phyloP scores from a whole-genome alignment of 2,888 invertebrate genomes.

The Teleiodes luculella region DNA sequence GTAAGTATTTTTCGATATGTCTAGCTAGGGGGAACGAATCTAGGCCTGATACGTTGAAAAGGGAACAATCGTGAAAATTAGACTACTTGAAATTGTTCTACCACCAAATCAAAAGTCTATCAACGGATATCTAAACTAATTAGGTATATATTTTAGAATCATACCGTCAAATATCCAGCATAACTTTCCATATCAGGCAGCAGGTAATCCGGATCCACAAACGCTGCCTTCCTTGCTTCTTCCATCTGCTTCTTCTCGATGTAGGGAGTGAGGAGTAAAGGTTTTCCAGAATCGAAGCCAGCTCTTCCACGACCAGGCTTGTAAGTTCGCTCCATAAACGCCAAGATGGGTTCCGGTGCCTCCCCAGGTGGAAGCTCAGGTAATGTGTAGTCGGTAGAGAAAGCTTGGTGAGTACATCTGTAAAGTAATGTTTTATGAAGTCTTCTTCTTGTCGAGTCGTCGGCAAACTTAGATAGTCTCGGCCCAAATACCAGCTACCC shows the following conservation, averaged over 20 bases:
- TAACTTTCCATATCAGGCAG: slow-evolving; percentile 71
- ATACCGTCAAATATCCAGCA: slow-evolving; percentile 68
- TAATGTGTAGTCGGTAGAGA: slow-evolving; percentile 40
- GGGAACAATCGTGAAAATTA: too few species aligned
- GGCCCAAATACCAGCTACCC: too few species aligned
- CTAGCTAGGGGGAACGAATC: too few species aligned
- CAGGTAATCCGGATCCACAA: slow-evolving; percentile 56
- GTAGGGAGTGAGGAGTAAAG: slow-evolving; percentile 75
- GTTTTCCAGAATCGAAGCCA: slow-evolving; percentile 62
- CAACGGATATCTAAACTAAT: too few species aligned
- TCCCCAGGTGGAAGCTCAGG: slow-evolving; percentile 67
- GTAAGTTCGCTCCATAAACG: slow-evolving; percentile 65
- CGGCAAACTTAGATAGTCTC: too few species aligned
- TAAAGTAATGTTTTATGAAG: background rate
- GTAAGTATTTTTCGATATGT: too few species aligned
- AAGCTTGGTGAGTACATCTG: slow-evolving; percentile 45
- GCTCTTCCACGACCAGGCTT: slow-evolving; percentile 42
- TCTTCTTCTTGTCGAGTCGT: background rate
- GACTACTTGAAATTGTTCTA: too few species aligned
- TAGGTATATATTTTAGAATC: too few species aligned
- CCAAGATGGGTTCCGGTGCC: slow-evolving; percentile 65
- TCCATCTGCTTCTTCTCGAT: slow-evolving; percentile 73
- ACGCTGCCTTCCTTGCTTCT: slow-evolving; percentile 67
- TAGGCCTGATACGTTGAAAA: too few species aligned
- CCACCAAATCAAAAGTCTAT: too few species aligned